Percentiles rank a stretch among this genome's conserved stretches.
Evolutionary conservation across 2,888 invertebrate species (phyloP).

Genomic region (Uropetala carovei): DNA sequence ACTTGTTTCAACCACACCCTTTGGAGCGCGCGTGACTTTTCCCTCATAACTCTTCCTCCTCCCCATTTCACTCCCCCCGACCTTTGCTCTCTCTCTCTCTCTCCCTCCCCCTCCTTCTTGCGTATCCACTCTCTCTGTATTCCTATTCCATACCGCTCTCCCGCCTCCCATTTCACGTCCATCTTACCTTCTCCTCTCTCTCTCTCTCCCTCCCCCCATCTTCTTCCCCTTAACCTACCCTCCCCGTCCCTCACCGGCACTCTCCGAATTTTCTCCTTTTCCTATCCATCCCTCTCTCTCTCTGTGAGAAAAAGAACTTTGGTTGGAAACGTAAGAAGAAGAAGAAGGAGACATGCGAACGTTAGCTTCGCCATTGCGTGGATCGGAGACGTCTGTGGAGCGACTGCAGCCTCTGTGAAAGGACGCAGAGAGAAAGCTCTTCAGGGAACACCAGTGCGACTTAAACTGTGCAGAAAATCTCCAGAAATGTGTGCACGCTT

Average conservation of each 20-base stretch:
- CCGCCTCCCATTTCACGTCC: not conserved
- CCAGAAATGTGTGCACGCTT: not conserved
- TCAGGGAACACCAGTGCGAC: not conserved
- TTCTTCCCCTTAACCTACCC: not conserved
- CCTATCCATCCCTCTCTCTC: not conserved
- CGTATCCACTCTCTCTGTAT: not conserved
- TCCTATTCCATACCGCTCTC: not conserved
- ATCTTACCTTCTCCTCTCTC: not conserved
- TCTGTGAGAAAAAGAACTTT: not conserved
- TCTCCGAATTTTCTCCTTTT: not conserved
- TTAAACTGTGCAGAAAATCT: not conserved
- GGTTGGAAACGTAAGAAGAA: not conserved
- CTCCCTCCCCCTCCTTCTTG: conserved; percentile 15
- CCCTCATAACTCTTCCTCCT: not conserved
- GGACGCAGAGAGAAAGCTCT: not conserved
- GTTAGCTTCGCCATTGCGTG: not conserved
- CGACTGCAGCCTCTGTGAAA: not conserved
- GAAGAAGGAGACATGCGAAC: conserved; percentile 4
- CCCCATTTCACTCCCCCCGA: not conserved
- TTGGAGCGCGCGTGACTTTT: not conserved
- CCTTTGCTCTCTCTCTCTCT: not conserved
- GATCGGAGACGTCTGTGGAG: not conserved
- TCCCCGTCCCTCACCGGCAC: not conserved
- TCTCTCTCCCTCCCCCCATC: not conserved
- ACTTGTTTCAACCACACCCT: conserved; percentile 13